phyloP scores from a whole-genome alignment of 2,113 vertebrate genomes.

The Stictonetta naevosa region DNA sequence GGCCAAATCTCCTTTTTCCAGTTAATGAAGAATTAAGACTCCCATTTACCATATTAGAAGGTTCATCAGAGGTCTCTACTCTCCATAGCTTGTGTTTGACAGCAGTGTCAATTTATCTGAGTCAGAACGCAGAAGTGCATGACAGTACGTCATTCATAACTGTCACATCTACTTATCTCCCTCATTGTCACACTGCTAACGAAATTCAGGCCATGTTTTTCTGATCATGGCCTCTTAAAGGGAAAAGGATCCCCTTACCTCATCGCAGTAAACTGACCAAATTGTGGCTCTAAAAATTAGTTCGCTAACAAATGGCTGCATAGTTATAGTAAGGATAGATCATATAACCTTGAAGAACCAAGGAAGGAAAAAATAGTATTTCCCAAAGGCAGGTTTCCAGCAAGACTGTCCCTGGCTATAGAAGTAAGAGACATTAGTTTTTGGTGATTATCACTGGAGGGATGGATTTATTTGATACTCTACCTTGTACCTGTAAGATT shows the following conservation, averaged over 20 bases:
- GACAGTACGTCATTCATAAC: constrained; percentile 91
- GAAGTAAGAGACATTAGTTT: not conserved
- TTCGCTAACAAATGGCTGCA: not conserved
- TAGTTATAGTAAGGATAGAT: not conserved
- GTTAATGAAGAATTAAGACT: constrained; percentile 98
- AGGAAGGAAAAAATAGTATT: not conserved
- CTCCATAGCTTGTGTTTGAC: constrained; percentile 85
- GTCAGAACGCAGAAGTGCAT: constrained; percentile 80
- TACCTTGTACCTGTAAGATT: not conserved
- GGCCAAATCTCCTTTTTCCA: constrained; percentile 90
- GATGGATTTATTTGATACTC: not conserved
- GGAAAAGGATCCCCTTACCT: constrained; percentile 68
- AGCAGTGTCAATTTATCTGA: constrained; percentile 89
- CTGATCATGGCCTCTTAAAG: constrained; percentile 64
- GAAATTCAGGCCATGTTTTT: constrained; percentile 83
- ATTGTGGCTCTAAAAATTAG: not conserved
- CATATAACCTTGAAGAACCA: not conserved
- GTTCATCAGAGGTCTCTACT: constrained; percentile 87
- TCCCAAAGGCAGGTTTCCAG: not conserved
- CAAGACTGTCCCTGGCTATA: not conserved
- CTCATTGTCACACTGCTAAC: constrained; percentile 87
- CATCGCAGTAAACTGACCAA: not conserved
- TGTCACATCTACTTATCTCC: constrained; percentile 94
- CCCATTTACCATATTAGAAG: constrained; percentile 95
- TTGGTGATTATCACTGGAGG: not conserved